phyloP scores from a whole-genome alignment of 2,888 invertebrate species.

The Emmelina monodactyla region DNA sequence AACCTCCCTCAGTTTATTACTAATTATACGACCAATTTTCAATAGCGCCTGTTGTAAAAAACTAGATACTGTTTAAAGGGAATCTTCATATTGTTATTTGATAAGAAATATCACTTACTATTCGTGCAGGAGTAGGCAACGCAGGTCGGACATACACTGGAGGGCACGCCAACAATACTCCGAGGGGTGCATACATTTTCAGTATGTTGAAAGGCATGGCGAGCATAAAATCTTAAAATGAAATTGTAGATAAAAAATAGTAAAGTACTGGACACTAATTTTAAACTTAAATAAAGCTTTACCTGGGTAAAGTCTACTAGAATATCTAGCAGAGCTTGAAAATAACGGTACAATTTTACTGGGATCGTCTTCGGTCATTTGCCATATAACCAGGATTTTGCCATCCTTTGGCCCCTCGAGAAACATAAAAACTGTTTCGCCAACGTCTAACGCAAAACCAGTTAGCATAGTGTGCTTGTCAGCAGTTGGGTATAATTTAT shows the following conservation, averaged over 20 bases:
- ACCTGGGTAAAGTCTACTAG: slow-evolving; percentile 40
- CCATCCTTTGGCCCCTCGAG: slow-evolving; percentile 44
- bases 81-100: slow-evolving; percentile 1
- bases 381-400: slow-evolving; percentile 36
- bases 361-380: slow-evolving; percentile 33
- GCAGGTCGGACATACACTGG: slow-evolving; percentile 42
- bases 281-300: slow-evolving; percentile 7
- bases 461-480: slow-evolving; percentile 27
- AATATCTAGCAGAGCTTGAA: slow-evolving; percentile 33
- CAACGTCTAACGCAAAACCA: slow-evolving; percentile 45
- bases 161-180: slow-evolving; percentile 38
- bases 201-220: slow-evolving; percentile 31
- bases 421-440: slow-evolving; percentile 31
- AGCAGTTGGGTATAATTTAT: slow-evolving; percentile 16
- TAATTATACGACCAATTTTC: slow-evolving; percentile 34
- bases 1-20: slow-evolving; percentile 19
- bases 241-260: neutral
- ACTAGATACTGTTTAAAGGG: slow-evolving; percentile 2
- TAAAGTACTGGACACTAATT: no score
- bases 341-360: slow-evolving; percentile 31
- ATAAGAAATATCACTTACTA: slow-evolving; percentile 25
- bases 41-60: slow-evolving; percentile 29
- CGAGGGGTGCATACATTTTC: slow-evolving; percentile 41
- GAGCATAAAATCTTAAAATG: slow-evolving; percentile 25
- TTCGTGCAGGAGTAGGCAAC: slow-evolving; percentile 37